Conservation (phyloP, 2,113 vertebrate genomes). For the Otolemur garnettii region DNA sequence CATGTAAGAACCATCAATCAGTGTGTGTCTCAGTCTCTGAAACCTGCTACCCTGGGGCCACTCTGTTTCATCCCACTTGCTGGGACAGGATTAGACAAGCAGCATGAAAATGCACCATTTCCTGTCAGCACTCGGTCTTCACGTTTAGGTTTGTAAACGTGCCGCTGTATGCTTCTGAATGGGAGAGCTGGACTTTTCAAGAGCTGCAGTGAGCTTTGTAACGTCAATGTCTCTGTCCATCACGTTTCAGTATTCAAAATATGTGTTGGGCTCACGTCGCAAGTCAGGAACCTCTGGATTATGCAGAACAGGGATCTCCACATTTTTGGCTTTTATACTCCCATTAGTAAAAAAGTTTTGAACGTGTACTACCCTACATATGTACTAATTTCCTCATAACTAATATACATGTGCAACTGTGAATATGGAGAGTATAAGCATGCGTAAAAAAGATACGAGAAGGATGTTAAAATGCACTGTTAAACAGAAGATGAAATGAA, state of each 20-base stretch:
- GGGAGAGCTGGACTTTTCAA: background rate
- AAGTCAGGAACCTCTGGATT: background rate
- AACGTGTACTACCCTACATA: background rate
- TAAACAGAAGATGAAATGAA: background rate
- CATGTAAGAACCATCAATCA: slow-evolving; percentile 13
- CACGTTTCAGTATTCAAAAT: background rate
- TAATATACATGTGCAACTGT: background rate
- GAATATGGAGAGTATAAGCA: background rate
- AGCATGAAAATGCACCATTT: slow-evolving; percentile 28
- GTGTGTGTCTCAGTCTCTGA: slow-evolving; percentile 5
- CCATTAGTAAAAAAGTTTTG: slow-evolving; percentile 3
- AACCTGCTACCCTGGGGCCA: slow-evolving; percentile 16
- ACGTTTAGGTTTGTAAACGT: slow-evolving; percentile 40
- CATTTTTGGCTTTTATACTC: background rate
- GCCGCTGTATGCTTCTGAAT: background rate
- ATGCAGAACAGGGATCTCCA: background rate
- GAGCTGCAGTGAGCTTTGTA: background rate
- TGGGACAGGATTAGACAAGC: background rate
- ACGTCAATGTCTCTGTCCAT: background rate
- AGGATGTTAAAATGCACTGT: background rate
- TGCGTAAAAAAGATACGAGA: background rate
- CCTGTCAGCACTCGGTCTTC: background rate
- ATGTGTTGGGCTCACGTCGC: background rate
- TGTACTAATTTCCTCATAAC: background rate
- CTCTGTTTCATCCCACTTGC: background rate